These are phyloP conservation scores for Amorpha juglandis DNA, from an alignment of 2,888 invertebrate genomes.

Conservation along the genomic window DNA sequence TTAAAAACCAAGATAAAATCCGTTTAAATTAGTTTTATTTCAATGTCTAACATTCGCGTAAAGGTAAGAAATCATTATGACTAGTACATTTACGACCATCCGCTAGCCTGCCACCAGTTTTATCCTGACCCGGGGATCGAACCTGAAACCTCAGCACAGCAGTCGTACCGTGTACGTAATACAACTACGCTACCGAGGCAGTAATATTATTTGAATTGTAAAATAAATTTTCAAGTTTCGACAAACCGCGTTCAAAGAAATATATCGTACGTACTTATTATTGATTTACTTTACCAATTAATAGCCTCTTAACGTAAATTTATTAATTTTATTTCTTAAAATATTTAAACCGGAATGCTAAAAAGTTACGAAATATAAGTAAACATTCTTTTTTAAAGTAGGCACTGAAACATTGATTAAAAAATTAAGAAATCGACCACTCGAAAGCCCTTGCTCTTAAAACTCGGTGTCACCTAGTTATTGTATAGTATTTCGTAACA, in stretches of 20 bases:
- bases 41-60: too few relatives aligned
- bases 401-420: constrained; percentile 26
- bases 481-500: constrained; percentile 46
- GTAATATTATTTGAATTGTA: background rate
- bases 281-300: background rate
- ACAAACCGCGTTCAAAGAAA: background rate
- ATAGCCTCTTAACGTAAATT: background rate
- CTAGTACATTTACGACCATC: too few relatives aligned
- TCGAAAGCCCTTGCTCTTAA: constrained; percentile 53
- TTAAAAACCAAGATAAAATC: too few relatives aligned
- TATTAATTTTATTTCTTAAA: constrained; percentile 18
- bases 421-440: constrained; percentile 42
- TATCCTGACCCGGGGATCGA: too few relatives aligned
- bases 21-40: too few relatives aligned
- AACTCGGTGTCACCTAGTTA: constrained; percentile 47
- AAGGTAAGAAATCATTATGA: too few relatives aligned
- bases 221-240: constrained; percentile 1
- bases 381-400: constrained; percentile 14
- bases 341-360: constrained; percentile 19
- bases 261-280: background rate
- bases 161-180: too few relatives aligned
- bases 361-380: constrained; percentile 19
- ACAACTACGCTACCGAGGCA: too few relatives aligned
- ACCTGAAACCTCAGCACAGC: too few relatives aligned
- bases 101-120: too few relatives aligned